These are phyloP conservation scores for Maccullochella peelii DNA, from an alignment of 2,113 vertebrate genomes.

Conservation along the genomic window DNA sequence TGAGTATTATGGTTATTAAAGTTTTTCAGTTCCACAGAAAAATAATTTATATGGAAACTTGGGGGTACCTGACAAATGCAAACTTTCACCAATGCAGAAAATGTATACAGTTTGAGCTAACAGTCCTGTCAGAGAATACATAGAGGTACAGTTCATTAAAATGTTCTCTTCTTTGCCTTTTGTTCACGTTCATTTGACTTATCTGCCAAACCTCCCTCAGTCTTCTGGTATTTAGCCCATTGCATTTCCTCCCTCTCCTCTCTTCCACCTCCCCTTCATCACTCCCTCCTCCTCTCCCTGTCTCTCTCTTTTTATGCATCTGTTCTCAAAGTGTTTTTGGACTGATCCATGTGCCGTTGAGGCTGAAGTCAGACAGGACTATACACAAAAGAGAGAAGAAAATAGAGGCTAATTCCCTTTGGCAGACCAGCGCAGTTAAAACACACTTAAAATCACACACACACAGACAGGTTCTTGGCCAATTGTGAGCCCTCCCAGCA, in stretches of 20 bases:
- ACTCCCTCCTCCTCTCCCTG: background rate
- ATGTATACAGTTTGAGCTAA: background rate
- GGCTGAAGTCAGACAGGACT: conserved; percentile 48
- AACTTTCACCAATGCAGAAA: background rate
- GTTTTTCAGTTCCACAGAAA: background rate
- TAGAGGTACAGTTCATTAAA: background rate
- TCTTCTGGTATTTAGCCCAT: conserved; percentile 27
- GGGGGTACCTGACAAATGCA: background rate
- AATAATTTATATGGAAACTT: background rate
- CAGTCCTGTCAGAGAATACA: background rate
- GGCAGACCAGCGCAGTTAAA: conserved; percentile 46
- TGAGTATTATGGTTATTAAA: background rate
- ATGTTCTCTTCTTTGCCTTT: background rate
- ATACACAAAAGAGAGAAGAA: conserved; percentile 33
- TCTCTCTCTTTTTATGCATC: background rate
- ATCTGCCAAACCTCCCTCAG: conserved; percentile 20
- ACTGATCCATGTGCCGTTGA: background rate
- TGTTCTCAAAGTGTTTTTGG: conserved; percentile 25
- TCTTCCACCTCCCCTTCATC: background rate
- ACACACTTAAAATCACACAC: conserved; percentile 28
- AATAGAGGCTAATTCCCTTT: conserved; percentile 61
- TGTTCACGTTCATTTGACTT: conserved; percentile 18
- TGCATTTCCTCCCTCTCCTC: conserved; percentile 8
- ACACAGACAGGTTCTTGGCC: conserved; percentile 35
- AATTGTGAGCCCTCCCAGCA: conserved; percentile 35